A percentile compares a stretch with the other conserved stretches of the same genome.
phyloP scores from a whole-genome alignment of 64 coral and sea anemone genomes.

The Stylophora pistillata region DNA sequence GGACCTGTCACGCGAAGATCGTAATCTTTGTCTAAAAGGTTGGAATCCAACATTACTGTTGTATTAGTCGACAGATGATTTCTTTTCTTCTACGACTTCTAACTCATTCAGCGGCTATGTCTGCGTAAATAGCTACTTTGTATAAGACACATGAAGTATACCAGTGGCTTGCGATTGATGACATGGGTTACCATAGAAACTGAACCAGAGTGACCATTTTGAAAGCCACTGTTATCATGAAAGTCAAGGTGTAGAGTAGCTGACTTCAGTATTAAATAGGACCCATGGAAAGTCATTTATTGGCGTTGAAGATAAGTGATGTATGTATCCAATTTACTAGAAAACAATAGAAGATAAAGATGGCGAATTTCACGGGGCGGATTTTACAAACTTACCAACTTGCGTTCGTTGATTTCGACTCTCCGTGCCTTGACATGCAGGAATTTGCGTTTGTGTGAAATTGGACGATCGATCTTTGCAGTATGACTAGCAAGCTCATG shows the following conservation, averaged over 20 bases:
- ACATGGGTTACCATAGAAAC: constrained; percentile 43
- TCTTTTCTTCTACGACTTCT: neutral
- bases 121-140: neutral
- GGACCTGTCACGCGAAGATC: constrained; percentile 3
- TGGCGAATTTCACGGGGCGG: neutral
- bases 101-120: constrained; percentile 5
- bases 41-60: neutral
- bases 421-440: too few species aligned
- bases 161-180: neutral
- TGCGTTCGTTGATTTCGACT: too few species aligned
- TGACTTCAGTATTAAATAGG: neutral
- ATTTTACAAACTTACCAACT: neutral
- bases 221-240: neutral
- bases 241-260: too few species aligned
- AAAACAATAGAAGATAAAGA: neutral
- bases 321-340: neutral
- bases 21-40: neutral
- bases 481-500: constrained; percentile 84
- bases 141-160: neutral
- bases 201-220: neutral
- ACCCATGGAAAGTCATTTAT: neutral
- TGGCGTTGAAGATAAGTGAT: neutral
- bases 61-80: too few species aligned
- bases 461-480: neutral
- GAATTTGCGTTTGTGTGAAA: neutral